phyloP scores from a whole-genome alignment of 2,797 vertebrate species.

The Centroberyx gerrardi region DNA sequence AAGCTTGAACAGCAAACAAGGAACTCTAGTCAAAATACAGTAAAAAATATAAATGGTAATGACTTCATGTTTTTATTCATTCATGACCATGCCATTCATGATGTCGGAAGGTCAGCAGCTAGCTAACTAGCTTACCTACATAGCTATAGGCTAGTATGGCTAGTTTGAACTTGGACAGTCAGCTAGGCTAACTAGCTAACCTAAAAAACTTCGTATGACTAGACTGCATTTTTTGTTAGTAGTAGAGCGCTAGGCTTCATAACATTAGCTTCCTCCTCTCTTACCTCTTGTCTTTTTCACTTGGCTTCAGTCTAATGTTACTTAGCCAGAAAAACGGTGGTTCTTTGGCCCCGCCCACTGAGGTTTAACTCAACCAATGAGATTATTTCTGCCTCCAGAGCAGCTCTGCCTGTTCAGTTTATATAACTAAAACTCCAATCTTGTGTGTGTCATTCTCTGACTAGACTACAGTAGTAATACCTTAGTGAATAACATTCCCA shows the following conservation, averaged over 20 bases:
- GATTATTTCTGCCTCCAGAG: conserved; percentile 22
- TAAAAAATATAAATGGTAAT: no score
- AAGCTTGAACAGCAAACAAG: not conserved
- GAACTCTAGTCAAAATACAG: not conserved
- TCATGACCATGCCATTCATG: no score
- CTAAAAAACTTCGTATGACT: not conserved
- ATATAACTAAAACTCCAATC: not conserved
- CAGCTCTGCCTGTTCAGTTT: not conserved
- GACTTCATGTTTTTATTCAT: no score
- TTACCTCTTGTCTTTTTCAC: not conserved
- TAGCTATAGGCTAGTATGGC: not conserved
- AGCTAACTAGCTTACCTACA: not conserved
- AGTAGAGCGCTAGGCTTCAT: no score
- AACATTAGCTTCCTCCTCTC: no score
- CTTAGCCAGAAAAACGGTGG: no score
- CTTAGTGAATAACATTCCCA: conserved; percentile 4
- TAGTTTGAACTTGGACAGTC: not conserved
- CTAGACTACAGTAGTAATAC: not conserved
- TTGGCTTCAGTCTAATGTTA: conserved; percentile 20
- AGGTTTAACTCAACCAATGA: conserved; percentile 31
- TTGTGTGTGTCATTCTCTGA: not conserved
- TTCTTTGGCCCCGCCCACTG: conserved; percentile 1
- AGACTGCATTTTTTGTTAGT: no score
- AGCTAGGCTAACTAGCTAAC: no score
- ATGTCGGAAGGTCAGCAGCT: no score